These are phyloP conservation scores for Aphidius colemani DNA, from an alignment of 2,888 invertebrate species.

Conservation along the genomic window DNA sequence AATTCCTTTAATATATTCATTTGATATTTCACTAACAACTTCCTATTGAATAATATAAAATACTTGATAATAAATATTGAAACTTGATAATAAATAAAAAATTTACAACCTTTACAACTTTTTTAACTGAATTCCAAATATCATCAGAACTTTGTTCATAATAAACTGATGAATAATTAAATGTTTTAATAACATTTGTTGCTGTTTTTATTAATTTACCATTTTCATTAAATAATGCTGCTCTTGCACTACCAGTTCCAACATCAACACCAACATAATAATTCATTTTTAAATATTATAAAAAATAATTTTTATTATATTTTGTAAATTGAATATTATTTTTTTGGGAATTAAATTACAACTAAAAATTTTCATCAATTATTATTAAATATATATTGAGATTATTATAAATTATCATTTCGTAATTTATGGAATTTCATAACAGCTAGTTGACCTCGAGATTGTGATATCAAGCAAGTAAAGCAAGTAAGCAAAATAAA, in stretches of 20 bases:
- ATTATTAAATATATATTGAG: no score
- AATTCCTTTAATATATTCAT: conserved; percentile 75
- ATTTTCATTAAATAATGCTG: conserved; percentile 73
- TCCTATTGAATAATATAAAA: conserved; percentile 61
- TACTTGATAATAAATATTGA: neutral
- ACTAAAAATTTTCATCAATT: no score
- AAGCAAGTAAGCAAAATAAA: no score
- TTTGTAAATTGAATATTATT: no score
- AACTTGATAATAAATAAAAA: conserved; percentile 5
- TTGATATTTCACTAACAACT: conserved; percentile 64
- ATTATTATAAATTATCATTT: no score
- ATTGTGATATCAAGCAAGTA: no score
- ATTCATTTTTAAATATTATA: conserved; percentile 39
- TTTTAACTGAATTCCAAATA: conserved; percentile 80
- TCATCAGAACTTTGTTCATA: conserved; percentile 91
- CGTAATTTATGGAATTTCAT: no score
- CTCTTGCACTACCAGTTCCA: conserved; percentile 88
- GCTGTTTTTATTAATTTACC: conserved; percentile 72
- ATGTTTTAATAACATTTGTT: conserved; percentile 72
- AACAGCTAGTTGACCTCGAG: no score
- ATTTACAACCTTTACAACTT: conserved; percentile 74
- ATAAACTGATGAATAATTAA: conserved; percentile 76
- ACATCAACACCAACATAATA: conserved; percentile 90
- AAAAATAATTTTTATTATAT: no score
- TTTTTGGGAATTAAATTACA: no score